Conservation (phyloP, 1,140 invertebrate genomes). For the Nymphalis io region DNA sequence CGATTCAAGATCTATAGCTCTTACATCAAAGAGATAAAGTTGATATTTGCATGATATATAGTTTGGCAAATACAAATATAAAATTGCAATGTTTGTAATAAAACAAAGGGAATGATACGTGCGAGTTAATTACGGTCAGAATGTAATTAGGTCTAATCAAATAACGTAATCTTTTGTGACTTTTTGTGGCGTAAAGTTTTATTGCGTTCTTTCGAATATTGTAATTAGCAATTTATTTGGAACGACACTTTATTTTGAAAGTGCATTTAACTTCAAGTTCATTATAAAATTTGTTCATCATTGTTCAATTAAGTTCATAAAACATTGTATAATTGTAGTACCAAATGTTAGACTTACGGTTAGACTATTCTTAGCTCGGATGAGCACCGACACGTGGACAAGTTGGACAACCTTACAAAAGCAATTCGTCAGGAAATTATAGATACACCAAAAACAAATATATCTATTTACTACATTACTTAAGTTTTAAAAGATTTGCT, state of each 20-base stretch:
- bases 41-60: constrained; percentile 29
- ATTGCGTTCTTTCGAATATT: constrained; percentile 36
- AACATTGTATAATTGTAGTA: not conserved
- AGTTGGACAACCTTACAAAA: too few species aligned
- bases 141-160: constrained; percentile 77
- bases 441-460: too few species aligned
- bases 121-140: constrained; percentile 72
- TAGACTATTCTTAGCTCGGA: too few species aligned
- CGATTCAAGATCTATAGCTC: constrained; percentile 7
- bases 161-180: constrained; percentile 68
- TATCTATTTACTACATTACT: too few species aligned
- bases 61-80: constrained; percentile 22
- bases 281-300: not conserved
- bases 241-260: not conserved
- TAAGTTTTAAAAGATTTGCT: too few species aligned
- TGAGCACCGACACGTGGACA: too few species aligned
- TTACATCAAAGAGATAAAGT: constrained; percentile 42
- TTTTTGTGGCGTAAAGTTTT: constrained; percentile 53
- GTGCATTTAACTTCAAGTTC: not conserved
- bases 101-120: constrained; percentile 76
- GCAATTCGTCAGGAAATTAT: too few species aligned
- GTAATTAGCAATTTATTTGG: constrained; percentile 13
- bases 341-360: not conserved
- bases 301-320: not conserved
- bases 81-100: constrained; percentile 54